Evolutionary conservation across 1,140 invertebrate genomes (phyloP).

Genomic region (Pogonomyrmex barbatus): DNA sequence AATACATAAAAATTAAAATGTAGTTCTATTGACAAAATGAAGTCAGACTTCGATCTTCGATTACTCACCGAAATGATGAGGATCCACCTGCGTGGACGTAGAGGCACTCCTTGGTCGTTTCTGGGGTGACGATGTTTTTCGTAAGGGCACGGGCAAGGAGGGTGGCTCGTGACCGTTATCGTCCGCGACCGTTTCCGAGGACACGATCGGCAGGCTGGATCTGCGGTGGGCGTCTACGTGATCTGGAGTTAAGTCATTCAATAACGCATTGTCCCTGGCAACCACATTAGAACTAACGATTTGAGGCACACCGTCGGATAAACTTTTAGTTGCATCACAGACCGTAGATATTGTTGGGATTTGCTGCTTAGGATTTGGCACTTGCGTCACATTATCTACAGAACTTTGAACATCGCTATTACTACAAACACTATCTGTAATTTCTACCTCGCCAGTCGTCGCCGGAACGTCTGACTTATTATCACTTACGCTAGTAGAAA

Average conservation of each 20-base stretch:
- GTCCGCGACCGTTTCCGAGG: constrained; percentile 85
- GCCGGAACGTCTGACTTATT: constrained; percentile 82
- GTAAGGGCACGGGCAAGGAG: constrained; percentile 81
- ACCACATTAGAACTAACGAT: constrained; percentile 84
- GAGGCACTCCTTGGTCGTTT: constrained; percentile 91
- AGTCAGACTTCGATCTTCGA: background rate
- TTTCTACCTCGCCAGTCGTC: constrained; percentile 80
- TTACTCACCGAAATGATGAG: constrained; percentile 91
- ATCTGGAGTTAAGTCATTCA: constrained; percentile 78
- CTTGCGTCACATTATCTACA: constrained; percentile 86
- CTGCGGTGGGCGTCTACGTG: constrained; percentile 86
- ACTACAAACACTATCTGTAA: constrained; percentile 85
- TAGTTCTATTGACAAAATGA: background rate
- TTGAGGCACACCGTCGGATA: constrained; percentile 85
- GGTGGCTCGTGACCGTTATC: constrained; percentile 78
- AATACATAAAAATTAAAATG: no score
- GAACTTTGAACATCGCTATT: constrained; percentile 85
- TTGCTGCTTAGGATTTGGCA: constrained; percentile 88
- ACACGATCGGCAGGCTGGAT: constrained; percentile 89
- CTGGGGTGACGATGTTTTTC: constrained; percentile 86
- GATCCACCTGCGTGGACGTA: constrained; percentile 92
- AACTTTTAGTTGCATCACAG: constrained; percentile 88
- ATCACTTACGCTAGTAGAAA: constrained; percentile 87
- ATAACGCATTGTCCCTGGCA: constrained; percentile 78
- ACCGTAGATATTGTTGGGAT: constrained; percentile 91